Base-by-base conservation (phyloP, 2,113 vertebrate species). In the Hucho hucho region DNA sequence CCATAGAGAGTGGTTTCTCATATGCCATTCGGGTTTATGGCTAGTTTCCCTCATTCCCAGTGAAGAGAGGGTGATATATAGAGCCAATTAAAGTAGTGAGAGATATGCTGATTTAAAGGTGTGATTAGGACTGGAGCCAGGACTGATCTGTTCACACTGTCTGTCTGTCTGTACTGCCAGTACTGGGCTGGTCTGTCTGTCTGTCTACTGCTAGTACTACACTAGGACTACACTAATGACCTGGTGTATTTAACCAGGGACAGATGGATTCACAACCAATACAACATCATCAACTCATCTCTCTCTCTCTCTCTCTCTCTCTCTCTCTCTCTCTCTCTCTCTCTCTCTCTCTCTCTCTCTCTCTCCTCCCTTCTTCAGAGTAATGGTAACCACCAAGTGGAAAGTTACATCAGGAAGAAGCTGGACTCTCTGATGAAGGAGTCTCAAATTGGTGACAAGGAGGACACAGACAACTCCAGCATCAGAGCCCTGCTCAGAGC, bases 391-490 rank as follows among this genome's bases (percentile, higher is more conserved):
- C 96, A 96, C 83, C 96, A 98, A 83, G 95, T 98, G 76, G 98
- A 99, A 87, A 96, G 95, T 65, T 95, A 97, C 75, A 98, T 98
- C 86, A 92, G 96, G 81, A 98, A 96, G 72, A 99, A 98, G 77
- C 93, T 99, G 86, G 98, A 99, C 86, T 97, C 95, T 18, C 92
- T 98, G 72, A 81, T 98, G 5, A 98, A 95, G 83, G 98, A 99
- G 89, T 96, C 97, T 81, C 95, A 94, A 32, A 97, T 98, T 29
- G 94, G 96, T 72, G 97, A 98, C 89, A 98, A 96, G 83, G 98
- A 99, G 88, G 97, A 99, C 64, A 91, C 94, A 0, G 97, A 99
- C 91, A 96, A 96, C 89, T 98, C 97, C 91, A 98, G 97, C 9
- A 97, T 99, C 87, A 88, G 93, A 74, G 97, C 98, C 0, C 91